Conservation (phyloP, 2,888 invertebrate species). For the Tubulanus polymorphus region DNA sequence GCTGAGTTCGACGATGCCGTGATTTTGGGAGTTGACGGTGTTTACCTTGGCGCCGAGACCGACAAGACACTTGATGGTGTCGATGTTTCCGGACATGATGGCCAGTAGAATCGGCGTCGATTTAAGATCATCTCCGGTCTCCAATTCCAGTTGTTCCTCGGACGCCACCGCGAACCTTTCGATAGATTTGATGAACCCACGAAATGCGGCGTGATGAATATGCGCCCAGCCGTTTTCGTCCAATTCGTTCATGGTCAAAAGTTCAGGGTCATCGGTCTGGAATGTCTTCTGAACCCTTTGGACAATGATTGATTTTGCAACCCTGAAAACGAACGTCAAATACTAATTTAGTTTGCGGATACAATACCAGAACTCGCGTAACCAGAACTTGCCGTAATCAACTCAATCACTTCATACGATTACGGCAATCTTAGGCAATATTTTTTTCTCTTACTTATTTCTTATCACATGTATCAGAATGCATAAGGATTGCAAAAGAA, state of each 20-base stretch:
- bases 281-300: background rate
- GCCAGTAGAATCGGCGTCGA: slow-evolving; percentile 50
- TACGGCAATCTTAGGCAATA: too few relatives aligned
- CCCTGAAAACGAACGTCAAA: background rate
- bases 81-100: slow-evolving; percentile 37
- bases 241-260: slow-evolving; percentile 29
- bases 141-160: slow-evolving; percentile 41
- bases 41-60: slow-evolving; percentile 39
- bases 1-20: slow-evolving; percentile 49
- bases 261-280: background rate
- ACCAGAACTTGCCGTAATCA: too few relatives aligned
- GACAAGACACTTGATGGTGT: slow-evolving; percentile 41
- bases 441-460: too few relatives aligned
- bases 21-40: slow-evolving; percentile 39
- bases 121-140: slow-evolving; percentile 42
- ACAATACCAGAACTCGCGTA: too few relatives aligned
- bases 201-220: slow-evolving; percentile 48
- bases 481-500: too few relatives aligned
- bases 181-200: slow-evolving; percentile 49
- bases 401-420: too few relatives aligned
- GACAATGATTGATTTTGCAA: background rate
- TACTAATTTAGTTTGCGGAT: too few relatives aligned
- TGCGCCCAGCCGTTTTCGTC: slow-evolving; percentile 51
- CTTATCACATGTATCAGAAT: too few relatives aligned
- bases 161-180: slow-evolving; percentile 44